phyloP scores from a whole-genome alignment of 2,113 vertebrate genomes.

The Cryptomyrus ogoouensis region DNA sequence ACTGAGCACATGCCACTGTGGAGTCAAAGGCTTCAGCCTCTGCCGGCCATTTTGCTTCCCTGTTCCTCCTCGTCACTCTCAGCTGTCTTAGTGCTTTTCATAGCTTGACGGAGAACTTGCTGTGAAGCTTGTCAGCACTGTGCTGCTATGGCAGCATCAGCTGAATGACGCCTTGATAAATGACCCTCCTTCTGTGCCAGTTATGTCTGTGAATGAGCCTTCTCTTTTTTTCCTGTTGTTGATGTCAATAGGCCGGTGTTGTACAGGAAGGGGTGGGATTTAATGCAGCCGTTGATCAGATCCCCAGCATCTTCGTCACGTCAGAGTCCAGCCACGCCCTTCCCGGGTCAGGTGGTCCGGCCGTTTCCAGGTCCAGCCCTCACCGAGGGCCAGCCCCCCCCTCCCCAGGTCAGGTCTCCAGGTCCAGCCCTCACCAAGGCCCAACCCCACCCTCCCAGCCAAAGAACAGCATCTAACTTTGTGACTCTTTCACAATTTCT shows the following conservation, averaged over 20 bases:
- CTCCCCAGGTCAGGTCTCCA: slow-evolving; percentile 39
- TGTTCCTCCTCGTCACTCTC: background rate
- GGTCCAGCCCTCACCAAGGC: slow-evolving; percentile 31
- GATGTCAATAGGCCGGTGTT: slow-evolving; percentile 10
- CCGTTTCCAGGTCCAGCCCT: slow-evolving; percentile 35
- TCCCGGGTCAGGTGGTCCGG: slow-evolving; percentile 30
- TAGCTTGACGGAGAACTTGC: background rate
- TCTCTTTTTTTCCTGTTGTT: background rate
- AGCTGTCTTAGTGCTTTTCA: background rate
- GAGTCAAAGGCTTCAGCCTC: background rate
- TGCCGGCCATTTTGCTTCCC: background rate
- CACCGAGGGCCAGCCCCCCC: slow-evolving; percentile 32
- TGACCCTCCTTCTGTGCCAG: background rate
- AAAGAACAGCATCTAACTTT: slow-evolving; percentile 25
- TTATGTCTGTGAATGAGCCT: background rate
- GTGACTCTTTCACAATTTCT: background rate
- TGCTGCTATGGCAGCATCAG: background rate
- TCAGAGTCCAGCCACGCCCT: slow-evolving; percentile 55
- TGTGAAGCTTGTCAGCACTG: background rate
- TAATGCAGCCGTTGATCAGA: slow-evolving; percentile 20
- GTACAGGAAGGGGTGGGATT: slow-evolving; percentile 31
- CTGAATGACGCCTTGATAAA: background rate
- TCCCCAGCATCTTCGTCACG: slow-evolving; percentile 54
- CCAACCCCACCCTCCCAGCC: slow-evolving; percentile 27
- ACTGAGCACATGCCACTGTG: background rate